phyloP scores from a whole-genome alignment of 1,140 invertebrate genomes.

The Bombyx mori region DNA sequence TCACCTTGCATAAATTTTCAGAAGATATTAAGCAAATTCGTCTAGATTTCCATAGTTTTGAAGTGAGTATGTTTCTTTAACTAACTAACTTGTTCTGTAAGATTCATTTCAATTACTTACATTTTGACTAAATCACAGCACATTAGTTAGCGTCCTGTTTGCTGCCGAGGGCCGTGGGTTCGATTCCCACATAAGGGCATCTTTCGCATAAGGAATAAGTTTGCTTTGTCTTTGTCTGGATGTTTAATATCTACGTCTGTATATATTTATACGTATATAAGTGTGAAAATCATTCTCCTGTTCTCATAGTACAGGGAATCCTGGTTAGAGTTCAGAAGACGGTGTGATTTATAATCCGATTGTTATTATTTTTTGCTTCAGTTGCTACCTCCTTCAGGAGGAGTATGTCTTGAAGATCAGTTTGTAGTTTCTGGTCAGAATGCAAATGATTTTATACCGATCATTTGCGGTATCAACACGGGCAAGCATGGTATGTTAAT shows the following conservation, averaged over 20 bases:
- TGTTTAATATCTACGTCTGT: too few species aligned
- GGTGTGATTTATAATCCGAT: too few species aligned
- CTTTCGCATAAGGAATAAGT: too few species aligned
- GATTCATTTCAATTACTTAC: not conserved
- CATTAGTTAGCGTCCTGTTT: too few species aligned
- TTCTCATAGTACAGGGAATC: too few species aligned
- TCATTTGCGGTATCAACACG: conserved; percentile 81
- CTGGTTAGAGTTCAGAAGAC: too few species aligned
- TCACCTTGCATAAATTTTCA: conserved; percentile 74
- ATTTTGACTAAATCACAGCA: not conserved
- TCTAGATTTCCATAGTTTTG: conserved; percentile 79
- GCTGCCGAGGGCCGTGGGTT: too few species aligned
- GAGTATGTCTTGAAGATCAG: conserved; percentile 78
- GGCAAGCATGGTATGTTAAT: conserved; percentile 79
- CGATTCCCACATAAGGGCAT: too few species aligned
- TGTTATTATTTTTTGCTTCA: conserved; percentile 35
- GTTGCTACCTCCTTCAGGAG: conserved; percentile 77
- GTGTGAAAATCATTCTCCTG: too few species aligned
- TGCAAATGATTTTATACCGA: conserved; percentile 76
- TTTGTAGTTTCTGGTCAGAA: conserved; percentile 80
- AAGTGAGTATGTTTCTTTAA: conserved; percentile 61
- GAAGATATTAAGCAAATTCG: conserved; percentile 76
- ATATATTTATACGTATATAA: too few species aligned
- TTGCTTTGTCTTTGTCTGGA: too few species aligned
- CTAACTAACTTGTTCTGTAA: not conserved